phyloP scores from a whole-genome alignment of 2,113 vertebrate species.

The Ursus arctos region DNA sequence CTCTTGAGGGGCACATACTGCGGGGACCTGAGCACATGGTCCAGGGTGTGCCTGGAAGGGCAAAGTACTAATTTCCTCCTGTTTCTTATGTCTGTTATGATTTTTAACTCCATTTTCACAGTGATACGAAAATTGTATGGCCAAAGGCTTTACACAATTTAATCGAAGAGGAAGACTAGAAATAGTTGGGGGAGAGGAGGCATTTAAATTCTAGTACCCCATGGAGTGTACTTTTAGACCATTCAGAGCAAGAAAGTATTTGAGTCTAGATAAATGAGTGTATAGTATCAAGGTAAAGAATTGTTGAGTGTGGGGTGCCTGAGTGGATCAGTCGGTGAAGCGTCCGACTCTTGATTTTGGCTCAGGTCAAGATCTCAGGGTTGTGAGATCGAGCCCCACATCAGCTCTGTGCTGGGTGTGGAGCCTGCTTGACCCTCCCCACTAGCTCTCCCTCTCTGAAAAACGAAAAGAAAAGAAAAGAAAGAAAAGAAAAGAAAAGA shows the following conservation, averaged over 20 bases:
- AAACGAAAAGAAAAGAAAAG: neutral
- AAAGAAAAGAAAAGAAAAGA: no score
- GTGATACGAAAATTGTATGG: neutral
- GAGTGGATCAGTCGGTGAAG: neutral
- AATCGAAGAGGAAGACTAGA: neutral
- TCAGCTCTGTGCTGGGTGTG: neutral
- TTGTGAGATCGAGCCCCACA: neutral
- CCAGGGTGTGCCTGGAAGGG: neutral
- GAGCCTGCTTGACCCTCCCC: neutral
- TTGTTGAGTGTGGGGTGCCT: neutral
- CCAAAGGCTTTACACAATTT: constrained; percentile 19
- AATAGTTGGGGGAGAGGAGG: neutral
- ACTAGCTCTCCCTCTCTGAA: neutral
- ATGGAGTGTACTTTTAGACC: neutral
- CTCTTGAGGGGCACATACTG: rapidly evolving
- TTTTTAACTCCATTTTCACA: constrained; percentile 8
- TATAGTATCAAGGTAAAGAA: neutral
- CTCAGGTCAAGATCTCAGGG: neutral
- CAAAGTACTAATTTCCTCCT: neutral
- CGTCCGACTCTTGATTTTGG: neutral
- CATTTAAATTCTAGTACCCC: constrained; percentile 10
- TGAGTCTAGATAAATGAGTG: neutral
- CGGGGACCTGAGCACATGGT: neutral
- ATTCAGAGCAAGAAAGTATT: constrained; percentile 12
- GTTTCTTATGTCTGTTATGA: neutral